Base-by-base conservation (phyloP, 2,888 invertebrate species). In the Netelia inedita region DNA sequence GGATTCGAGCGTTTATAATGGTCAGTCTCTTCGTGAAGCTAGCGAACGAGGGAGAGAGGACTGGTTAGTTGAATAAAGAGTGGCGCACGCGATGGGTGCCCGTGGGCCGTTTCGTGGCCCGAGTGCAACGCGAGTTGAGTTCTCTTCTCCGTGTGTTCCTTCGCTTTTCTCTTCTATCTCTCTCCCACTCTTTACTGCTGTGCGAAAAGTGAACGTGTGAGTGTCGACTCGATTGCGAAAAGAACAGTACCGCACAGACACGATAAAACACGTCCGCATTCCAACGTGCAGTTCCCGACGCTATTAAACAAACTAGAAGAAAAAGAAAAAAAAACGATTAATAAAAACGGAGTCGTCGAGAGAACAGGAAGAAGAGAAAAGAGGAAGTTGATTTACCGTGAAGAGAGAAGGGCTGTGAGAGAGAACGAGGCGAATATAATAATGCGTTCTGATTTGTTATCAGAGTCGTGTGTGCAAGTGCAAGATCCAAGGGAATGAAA, bases 21-120 rank as follows among this genome's bases (percentile, higher is more conserved):
- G 82, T 79, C 82, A 82, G 79, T 72, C 5, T 59, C 59, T 83
- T 63, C 10, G 79, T 74, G 55, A 71, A 79, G 50, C 79, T 16
- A 79, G 63, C 69, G 14, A 46, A 16, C 55, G 63, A 83, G 35
- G 50, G 68, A 72, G 76, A 65, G 76, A 78, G 50, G 41, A 72
- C 66, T 23, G 35, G 35, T 41, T 35, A 35, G 21, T 75, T 55
- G 63, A 71, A 71, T 61, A 43, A 71, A 8, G 23, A 59, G 43
- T 23, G 41, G 55, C 35, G 68, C 78, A 73, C 73, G 66, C 78
- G 82, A 68, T 82, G 82, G 79, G 71, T 71, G 79, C 69, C 50
- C 61, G 61, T 69, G 41, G 69, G 69, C 68, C 69, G 78, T 43
- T 78, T 78, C 57, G 57, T 23, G 21, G 21, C 59, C 59, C 21